A percentile compares a stretch with the other conserved stretches of the same genome.
phyloP scores from a whole-genome alignment of 53 echinoderm and acorn worm genomes.

The Paelopatides confundens region DNA sequence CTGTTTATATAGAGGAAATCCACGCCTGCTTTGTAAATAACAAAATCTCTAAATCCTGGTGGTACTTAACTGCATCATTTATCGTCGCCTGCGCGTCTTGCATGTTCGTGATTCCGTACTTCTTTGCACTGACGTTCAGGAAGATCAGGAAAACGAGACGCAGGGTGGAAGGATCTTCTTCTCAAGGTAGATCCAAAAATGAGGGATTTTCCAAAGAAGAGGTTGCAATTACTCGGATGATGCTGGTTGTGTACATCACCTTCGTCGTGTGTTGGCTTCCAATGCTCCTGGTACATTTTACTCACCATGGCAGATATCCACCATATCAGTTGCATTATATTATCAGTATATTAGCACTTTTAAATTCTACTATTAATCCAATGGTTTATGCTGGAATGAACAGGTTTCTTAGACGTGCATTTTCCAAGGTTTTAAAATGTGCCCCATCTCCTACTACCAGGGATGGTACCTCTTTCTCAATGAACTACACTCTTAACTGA shows the following conservation, averaged over 20 bases:
- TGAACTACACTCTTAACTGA: neutral
- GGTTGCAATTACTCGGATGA: slow-evolving; percentile 39
- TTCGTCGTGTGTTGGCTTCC: slow-evolving; percentile 29
- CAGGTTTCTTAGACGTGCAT: slow-evolving; percentile 13
- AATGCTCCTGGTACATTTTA: slow-evolving; percentile 5
- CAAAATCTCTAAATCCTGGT: neutral
- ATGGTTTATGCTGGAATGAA: slow-evolving; percentile 47
- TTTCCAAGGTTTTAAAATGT: neutral
- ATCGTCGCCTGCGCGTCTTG: slow-evolving; percentile 4
- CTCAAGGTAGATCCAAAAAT: neutral
- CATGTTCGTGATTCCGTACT: slow-evolving; percentile 8
- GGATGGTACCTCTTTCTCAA: neutral
- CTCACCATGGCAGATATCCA: neutral
- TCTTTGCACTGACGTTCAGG: slow-evolving; percentile 30
- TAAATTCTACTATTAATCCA: slow-evolving; percentile 37
- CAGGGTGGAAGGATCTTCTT: neutral
- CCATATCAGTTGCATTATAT: neutral
- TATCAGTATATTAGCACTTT: neutral
- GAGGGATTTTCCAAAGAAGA: neutral
- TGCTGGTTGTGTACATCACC: slow-evolving; percentile 25
- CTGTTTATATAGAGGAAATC: neutral
- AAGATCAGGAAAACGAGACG: slow-evolving; percentile 17
- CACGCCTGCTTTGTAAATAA: neutral
- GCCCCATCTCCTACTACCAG: neutral
- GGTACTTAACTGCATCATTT: neutral